Percentiles rank a stretch among this genome's conserved stretches.
These are phyloP conservation scores for Arothron firmamentum DNA, from an alignment of 2,113 vertebrate species.

Conservation along the genomic window DNA sequence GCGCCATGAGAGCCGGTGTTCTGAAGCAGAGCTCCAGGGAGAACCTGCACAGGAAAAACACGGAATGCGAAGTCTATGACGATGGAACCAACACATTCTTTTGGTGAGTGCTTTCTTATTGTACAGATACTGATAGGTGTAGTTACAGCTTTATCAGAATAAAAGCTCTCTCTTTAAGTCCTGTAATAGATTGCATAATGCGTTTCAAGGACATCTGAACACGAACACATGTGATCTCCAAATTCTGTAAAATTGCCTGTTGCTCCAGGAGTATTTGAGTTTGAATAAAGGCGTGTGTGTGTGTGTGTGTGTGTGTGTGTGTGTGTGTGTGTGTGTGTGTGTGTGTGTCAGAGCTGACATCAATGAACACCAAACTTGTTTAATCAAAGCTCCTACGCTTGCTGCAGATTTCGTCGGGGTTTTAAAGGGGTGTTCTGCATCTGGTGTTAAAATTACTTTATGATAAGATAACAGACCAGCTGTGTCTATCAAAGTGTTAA, in stretches of 20 bases:
- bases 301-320: not conserved
- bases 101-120: constrained; percentile 79
- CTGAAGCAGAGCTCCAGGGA: constrained; percentile 67
- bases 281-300: not conserved
- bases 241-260: constrained; percentile 21
- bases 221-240: constrained; percentile 20
- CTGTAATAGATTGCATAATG: not conserved
- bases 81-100: constrained; percentile 98
- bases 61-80: constrained; percentile 90
- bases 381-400: too few species aligned
- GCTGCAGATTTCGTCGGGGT: too few species aligned
- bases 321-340: too few species aligned
- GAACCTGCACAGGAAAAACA: constrained; percentile 70
- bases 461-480: too few species aligned
- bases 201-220: constrained; percentile 58
- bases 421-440: too few species aligned
- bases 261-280: constrained; percentile 11
- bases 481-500: too few species aligned
- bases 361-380: too few species aligned
- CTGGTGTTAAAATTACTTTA: too few species aligned
- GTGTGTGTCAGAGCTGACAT: too few species aligned
- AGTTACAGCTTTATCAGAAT: not conserved
- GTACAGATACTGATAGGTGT: not conserved
- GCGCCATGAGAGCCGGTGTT: constrained; percentile 44
- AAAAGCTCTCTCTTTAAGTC: not conserved